Evolutionary conservation across 2,797 vertebrate genomes (phyloP).

Genomic region (Anabas testudineus): DNA sequence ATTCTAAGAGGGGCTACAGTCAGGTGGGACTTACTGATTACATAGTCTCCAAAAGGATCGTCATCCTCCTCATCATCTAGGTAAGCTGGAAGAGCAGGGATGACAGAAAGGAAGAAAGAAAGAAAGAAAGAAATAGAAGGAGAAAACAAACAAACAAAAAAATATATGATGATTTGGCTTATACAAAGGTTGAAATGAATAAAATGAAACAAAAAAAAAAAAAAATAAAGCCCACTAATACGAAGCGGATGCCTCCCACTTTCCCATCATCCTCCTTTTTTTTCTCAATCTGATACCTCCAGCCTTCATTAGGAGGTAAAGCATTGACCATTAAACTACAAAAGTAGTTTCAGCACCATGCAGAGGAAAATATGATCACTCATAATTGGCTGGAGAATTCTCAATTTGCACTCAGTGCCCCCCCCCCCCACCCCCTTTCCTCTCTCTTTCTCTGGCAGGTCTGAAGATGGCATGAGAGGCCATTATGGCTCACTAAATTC

Average conservation of each 20-base stretch:
- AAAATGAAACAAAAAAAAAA: no score
- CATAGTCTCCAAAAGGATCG: slow-evolving; percentile 83
- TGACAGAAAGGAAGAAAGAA: slow-evolving; percentile 40
- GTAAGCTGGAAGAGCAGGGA: slow-evolving; percentile 67
- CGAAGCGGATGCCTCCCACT: slow-evolving; percentile 17
- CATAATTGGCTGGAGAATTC: slow-evolving; percentile 82
- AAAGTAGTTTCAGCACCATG: slow-evolving; percentile 63
- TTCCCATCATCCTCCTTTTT: slow-evolving; percentile 8
- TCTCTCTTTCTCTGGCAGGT: slow-evolving; percentile 56
- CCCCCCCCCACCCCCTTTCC: slow-evolving; percentile 32
- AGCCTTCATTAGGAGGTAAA: slow-evolving; percentile 74
- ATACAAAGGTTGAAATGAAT: slow-evolving; percentile 14
- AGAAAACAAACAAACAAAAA: slow-evolving; percentile 51
- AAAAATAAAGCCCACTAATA: neutral
- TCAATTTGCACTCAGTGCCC: slow-evolving; percentile 68
- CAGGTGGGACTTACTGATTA: slow-evolving; percentile 83
- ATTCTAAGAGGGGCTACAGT: slow-evolving; percentile 35
- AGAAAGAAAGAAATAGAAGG: slow-evolving; percentile 33
- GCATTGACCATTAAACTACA: slow-evolving; percentile 67
- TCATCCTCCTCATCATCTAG: slow-evolving; percentile 79
- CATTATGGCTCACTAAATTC: slow-evolving; percentile 74
- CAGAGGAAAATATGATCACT: slow-evolving; percentile 79
- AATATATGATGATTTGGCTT: slow-evolving; percentile 20
- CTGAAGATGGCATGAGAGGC: slow-evolving; percentile 61
- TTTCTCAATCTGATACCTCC: slow-evolving; percentile 61